These are phyloP conservation scores for Acanthis flammea DNA, from an alignment of 2,797 vertebrate genomes.

Conservation along the genomic window DNA sequence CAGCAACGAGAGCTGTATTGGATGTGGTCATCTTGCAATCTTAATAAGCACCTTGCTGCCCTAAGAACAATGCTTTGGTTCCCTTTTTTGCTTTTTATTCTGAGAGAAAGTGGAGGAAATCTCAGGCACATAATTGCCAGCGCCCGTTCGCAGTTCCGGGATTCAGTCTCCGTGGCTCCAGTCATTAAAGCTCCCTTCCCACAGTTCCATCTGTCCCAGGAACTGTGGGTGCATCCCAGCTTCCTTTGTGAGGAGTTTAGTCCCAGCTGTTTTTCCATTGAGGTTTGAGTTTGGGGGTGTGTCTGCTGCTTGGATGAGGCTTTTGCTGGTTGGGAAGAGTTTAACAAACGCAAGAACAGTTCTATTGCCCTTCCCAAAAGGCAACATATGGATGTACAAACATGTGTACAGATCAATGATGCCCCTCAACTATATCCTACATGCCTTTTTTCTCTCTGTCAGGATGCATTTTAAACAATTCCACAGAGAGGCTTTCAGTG, in stretches of 20 bases:
- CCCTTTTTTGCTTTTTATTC: neutral
- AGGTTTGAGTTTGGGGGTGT: neutral
- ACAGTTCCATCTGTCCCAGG: neutral
- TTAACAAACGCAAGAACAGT: neutral
- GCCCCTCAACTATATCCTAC: neutral
- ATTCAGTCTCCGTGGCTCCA: neutral
- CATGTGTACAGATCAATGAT: neutral
- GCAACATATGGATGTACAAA: accelerated
- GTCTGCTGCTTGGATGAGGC: neutral
- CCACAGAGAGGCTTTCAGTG: neutral
- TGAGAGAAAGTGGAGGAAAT: neutral
- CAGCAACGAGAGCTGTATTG: neutral
- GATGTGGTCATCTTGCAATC: neutral
- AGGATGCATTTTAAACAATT: neutral
- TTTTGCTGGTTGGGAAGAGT: neutral
- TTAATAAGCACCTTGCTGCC: neutral
- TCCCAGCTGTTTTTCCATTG: neutral
- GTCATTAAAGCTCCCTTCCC: neutral
- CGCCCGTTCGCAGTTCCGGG: neutral
- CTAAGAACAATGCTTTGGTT: neutral
- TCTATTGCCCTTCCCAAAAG: neutral
- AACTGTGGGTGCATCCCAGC: neutral
- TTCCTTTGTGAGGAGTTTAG: neutral
- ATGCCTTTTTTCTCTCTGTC: neutral
- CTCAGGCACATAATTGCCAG: neutral